Evolutionary conservation across 2,797 vertebrate genomes (phyloP), one percentile per base, ranked within the genome.

Genomic region (Graptemys geographica): DNA sequence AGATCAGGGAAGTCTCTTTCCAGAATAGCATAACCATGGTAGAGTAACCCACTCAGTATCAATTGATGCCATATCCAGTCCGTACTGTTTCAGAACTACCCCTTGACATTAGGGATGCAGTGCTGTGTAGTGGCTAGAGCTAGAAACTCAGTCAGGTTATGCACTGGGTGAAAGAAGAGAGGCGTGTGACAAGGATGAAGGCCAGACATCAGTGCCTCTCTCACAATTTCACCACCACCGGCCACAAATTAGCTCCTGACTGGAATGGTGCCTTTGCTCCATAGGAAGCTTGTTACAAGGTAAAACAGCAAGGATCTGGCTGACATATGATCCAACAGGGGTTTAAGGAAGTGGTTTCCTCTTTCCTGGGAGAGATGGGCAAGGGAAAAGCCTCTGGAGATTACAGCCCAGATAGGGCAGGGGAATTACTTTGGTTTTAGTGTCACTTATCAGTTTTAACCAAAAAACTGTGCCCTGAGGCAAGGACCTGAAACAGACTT

Each of bases 21-120:
- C n/a, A 27, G 62, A 93, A 84, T 15, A 49, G 2, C 51, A 18
- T 62, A 49, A 13, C 27, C 28, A 31, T 28, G 44, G 74, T 27
- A 78, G 27, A 16, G 57, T 94, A 90, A 79, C 89, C 89, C 88
- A 57, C 72, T 85, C 86, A 37, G 57, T 57, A 94, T 49, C 85
- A 81, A n/a, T 7, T 89, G 37, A 83, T 85, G 56, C 55, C 72
- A 33, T 69, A 69, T 69, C 44, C 56, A 44, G 81, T 16, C 57
- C 11, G 31, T 19, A 79, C 65, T 3, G 62, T 33, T 62, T 93
- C 31, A 41, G 89, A 33, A 62, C 27, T 33, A 80, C 12, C 25
- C 62, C 56, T 31, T 78, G 69, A 49, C 1, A 47, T 6, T 79
- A 25, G 23, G 76, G 47, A 55, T 88, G 65, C 74, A 4, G 8